These are phyloP conservation scores for Ptilonorhynchus violaceus DNA, from an alignment of 2,113 vertebrate species.

Conservation along the genomic window DNA sequence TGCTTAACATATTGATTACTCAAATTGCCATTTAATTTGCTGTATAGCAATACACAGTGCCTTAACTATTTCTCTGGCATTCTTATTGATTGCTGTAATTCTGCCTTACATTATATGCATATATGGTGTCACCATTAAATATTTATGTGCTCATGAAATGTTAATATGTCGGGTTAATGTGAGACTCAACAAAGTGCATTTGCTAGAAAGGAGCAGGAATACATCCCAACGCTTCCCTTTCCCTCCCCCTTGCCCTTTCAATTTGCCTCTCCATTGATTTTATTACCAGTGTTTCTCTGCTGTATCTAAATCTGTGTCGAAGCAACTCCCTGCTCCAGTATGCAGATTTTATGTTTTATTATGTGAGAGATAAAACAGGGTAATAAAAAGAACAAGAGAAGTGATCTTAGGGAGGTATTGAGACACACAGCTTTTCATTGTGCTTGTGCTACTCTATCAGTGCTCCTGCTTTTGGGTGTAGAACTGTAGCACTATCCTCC, in stretches of 20 bases:
- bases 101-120: constrained; percentile 55
- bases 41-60: constrained; percentile 55
- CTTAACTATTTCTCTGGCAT: constrained; percentile 57
- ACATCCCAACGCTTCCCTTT: background rate
- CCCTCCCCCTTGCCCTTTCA: constrained; percentile 5
- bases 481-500: background rate
- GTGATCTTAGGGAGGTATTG: background rate
- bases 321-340: background rate
- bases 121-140: constrained; percentile 65
- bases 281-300: constrained; percentile 22
- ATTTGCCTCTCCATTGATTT: constrained; percentile 55
- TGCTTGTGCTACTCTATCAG: background rate
- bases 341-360: constrained; percentile 37
- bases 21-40: constrained; percentile 74
- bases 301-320: constrained; percentile 14
- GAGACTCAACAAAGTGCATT: constrained; percentile 32
- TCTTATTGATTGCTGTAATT: constrained; percentile 72
- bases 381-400: background rate
- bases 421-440: background rate
- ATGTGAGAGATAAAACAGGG: background rate
- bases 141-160: constrained; percentile 73
- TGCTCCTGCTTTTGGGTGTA: background rate
- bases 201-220: background rate
- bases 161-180: constrained; percentile 65
- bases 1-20: constrained; percentile 74